A percentile compares a stretch with the other conserved stretches of the same genome.
These are phyloP conservation scores for Piprites chloris DNA, from an alignment of 2,113 vertebrate species.

Conservation along the genomic window DNA sequence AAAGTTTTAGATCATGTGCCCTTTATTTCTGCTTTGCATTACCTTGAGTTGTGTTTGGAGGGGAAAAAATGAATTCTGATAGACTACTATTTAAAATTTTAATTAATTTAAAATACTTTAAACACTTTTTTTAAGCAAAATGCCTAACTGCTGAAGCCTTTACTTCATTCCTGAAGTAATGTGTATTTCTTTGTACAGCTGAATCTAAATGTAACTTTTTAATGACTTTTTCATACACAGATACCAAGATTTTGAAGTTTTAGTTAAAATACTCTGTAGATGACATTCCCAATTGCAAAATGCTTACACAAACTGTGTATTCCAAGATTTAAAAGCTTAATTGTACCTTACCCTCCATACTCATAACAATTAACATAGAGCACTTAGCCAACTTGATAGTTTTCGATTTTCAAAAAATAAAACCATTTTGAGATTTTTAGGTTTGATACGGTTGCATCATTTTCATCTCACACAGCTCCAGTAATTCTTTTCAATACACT, in stretches of 20 bases:
- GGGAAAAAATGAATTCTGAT: slow-evolving; percentile 60
- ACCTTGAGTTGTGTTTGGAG: slow-evolving; percentile 63
- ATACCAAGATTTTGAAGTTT: slow-evolving; percentile 76
- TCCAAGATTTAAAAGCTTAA: slow-evolving; percentile 73
- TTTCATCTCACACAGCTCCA: slow-evolving; percentile 71
- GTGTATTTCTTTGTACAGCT: slow-evolving; percentile 80
- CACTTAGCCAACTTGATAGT: slow-evolving; percentile 74
- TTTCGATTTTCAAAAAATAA: slow-evolving; percentile 74
- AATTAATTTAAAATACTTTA: slow-evolving; percentile 78
- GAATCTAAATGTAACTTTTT: slow-evolving; percentile 76
- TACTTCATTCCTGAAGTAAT: slow-evolving; percentile 73
- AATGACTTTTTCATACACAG: slow-evolving; percentile 75
- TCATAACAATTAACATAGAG: slow-evolving; percentile 74
- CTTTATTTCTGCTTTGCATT: slow-evolving; percentile 74
- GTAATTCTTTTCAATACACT: slow-evolving; percentile 50
- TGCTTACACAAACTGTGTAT: slow-evolving; percentile 76
- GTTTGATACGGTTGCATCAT: slow-evolving; percentile 73
- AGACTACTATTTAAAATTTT: slow-evolving; percentile 78
- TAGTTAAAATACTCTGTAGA: slow-evolving; percentile 75
- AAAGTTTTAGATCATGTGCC: slow-evolving; percentile 54
- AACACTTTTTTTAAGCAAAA: slow-evolving; percentile 75
- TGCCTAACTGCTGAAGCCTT: slow-evolving; percentile 69
- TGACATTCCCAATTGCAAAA: slow-evolving; percentile 78
- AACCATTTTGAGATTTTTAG: slow-evolving; percentile 68
- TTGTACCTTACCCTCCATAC: slow-evolving; percentile 74